Base-by-base conservation (phyloP, 53 echinoderm and acorn worm species). In the Temnopleurus reevesii region DNA sequence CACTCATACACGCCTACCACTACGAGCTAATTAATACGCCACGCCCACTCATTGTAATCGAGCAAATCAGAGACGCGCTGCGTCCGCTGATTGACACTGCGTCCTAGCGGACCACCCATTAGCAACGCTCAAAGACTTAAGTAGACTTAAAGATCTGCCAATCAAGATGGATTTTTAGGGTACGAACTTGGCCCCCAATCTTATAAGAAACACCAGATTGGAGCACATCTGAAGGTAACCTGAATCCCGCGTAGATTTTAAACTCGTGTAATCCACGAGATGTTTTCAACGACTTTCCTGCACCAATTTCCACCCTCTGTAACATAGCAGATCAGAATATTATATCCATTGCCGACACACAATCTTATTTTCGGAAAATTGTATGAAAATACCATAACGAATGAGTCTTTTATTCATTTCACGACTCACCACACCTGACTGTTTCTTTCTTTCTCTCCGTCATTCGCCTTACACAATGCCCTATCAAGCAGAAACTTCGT, bases 1-100 rank as follows among this genome's bases (percentile, higher is more conserved):
- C 86, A 88, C 85, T 90, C 60, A 33, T 93, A 92, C 89, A 92
- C 92, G 92, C 79, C 83, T 55, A 23, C 56, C 92, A 55, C 80
- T 89, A 89, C 83, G 65, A 83, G 92, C 90, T 92, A 94, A 94
- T 94, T 94, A 90, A 89, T 92, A 90, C 85, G 94, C 92, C 94
- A 45, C 94, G 94, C 94, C 94, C 92, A 89, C 94, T 55, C 49
- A 57, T 84, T 47, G 91, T 81, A 58, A 76, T 54, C 76, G 38
- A 46, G 92, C 94, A 89, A 93, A 93, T 93, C 93, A 93, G 21
- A 60, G 57, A 18, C 86, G 44, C 83, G 84, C 46, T 83, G 44
- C 76, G 66, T 88, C 54, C 81, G 81, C 34, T 43, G 89, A 60
- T 29, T 47, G 77, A 83, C 83, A 93, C 60, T 76, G 84, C 83